These are phyloP conservation scores for Paramormyrops hopkinsi DNA, from an alignment of 2,797 vertebrate genomes.

Conservation along the genomic window DNA sequence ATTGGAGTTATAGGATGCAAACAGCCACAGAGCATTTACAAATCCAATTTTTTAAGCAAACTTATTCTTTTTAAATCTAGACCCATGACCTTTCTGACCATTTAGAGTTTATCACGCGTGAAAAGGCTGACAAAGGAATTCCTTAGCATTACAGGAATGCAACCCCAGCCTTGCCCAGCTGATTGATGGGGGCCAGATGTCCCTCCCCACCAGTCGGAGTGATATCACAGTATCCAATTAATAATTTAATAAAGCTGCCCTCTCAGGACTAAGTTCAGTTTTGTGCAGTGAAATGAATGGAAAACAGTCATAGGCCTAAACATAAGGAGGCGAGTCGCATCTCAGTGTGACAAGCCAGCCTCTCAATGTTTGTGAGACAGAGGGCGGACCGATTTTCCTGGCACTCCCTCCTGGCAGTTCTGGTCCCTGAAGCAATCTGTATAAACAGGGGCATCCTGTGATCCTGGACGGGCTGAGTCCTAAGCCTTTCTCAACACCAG, in stretches of 20 bases:
- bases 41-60: background rate
- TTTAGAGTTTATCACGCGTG: background rate
- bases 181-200: slow-evolving; percentile 2
- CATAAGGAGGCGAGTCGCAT: background rate
- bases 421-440: background rate
- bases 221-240: slow-evolving; percentile 16
- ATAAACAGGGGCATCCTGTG: background rate
- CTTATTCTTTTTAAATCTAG: background rate
- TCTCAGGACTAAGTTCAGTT: slow-evolving; percentile 19
- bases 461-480: background rate
- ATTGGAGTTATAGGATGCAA: background rate
- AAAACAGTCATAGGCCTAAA: background rate
- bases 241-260: slow-evolving; percentile 21
- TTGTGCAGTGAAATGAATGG: slow-evolving; percentile 12
- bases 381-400: background rate
- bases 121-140: background rate
- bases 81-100: background rate
- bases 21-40: background rate
- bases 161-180: slow-evolving; percentile 25
- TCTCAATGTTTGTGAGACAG: background rate
- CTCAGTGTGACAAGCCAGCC: background rate
- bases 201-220: slow-evolving; percentile 26
- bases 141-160: background rate
- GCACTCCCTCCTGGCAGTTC: background rate
- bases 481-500: background rate